Evolutionary conservation across 2,888 invertebrate species (phyloP).

Genomic region (Lamproptera curius): DNA sequence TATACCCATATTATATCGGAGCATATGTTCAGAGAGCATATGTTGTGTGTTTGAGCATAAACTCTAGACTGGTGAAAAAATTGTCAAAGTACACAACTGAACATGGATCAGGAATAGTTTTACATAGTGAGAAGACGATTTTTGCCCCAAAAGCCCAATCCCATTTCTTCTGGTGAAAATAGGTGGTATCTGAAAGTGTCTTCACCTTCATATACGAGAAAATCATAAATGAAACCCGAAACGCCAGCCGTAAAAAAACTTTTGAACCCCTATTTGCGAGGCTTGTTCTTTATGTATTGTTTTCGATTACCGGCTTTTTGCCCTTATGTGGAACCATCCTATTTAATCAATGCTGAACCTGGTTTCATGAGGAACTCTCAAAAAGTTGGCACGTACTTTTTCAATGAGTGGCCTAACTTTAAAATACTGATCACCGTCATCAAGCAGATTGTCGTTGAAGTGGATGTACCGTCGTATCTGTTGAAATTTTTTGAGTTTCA

Average conservation of each 20-base stretch:
- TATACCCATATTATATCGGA: conserved; percentile 17
- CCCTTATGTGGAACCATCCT: conserved; percentile 39
- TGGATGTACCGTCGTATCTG: too few relatives aligned
- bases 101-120: too few relatives aligned
- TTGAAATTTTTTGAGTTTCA: conserved; percentile 25
- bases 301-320: conserved; percentile 34
- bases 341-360: conserved; percentile 27
- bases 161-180: conserved; percentile 23
- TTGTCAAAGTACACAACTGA: conserved; percentile 7
- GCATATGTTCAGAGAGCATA: too few relatives aligned
- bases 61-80: conserved; percentile 8
- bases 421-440: conserved; percentile 21
- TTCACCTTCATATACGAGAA: too few relatives aligned
- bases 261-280: conserved; percentile 29
- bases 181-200: conserved; percentile 26
- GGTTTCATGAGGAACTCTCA: too few relatives aligned
- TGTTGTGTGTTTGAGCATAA: too few relatives aligned
- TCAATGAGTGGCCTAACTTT: conserved; percentile 11
- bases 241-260: conserved; percentile 34
- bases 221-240: too few relatives aligned
- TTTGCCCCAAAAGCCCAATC: conserved; percentile 21
- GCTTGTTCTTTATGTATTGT: conserved; percentile 37
- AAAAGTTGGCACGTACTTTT: conserved; percentile 19
- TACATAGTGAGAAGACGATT: too few relatives aligned
- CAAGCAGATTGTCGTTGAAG: conserved; percentile 17